Base-by-base conservation (phyloP, 2,797 vertebrate species). In the Enteromius viviparus region DNA sequence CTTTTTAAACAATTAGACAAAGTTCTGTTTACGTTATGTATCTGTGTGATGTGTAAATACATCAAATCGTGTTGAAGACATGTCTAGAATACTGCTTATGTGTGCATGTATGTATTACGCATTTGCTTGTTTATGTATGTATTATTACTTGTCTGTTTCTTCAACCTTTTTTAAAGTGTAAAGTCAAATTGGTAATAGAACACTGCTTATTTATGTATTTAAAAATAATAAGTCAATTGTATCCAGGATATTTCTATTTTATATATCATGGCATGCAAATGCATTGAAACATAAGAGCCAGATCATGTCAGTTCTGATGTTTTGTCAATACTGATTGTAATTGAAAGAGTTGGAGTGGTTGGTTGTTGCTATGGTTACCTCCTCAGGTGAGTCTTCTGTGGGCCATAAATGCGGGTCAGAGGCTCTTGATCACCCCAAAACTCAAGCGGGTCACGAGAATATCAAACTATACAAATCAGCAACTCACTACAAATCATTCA, bases 301-400 rank as follows among this genome's bases (percentile, higher is more conserved):
- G 26, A 53, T 74, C 34, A 53, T n/a, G 47, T 0, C 32, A 53
- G 5, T 7, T 37, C 1, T 34, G 32, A 21, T 72, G 49, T n/a
- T 74, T 14, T 2, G 49, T 74, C 29, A 37, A n/a, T 53, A n/a
- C 71, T 32, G 17, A 74, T 74, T 51, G 4, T 53, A 14, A 72
- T 3, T 74, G 47, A 34, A 34, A 74, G 29, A 11, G 0, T 12
- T 53, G 49, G 71, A 34, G 29, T 10, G 1, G 12, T 37, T 10
- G 14, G 21, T 3, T 53, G 71, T 74, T 74, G 49, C 71, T 53
- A 55, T 53, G 71, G 71, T 34, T n/a, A 74, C 47, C 47, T 51
- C 47, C 26, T 51, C 70, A 72, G 47, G 47, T 72, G 49, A 12
- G n/a, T 64, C 60, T 64, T 64, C 15, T 64, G 3, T 49, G 70